Percentiles rank a stretch among this genome's conserved stretches.
Evolutionary conservation across 37 sponge, comb jelly and placozoan species (phyloP).

Genomic region (Aphrocallistes beatrix): DNA sequence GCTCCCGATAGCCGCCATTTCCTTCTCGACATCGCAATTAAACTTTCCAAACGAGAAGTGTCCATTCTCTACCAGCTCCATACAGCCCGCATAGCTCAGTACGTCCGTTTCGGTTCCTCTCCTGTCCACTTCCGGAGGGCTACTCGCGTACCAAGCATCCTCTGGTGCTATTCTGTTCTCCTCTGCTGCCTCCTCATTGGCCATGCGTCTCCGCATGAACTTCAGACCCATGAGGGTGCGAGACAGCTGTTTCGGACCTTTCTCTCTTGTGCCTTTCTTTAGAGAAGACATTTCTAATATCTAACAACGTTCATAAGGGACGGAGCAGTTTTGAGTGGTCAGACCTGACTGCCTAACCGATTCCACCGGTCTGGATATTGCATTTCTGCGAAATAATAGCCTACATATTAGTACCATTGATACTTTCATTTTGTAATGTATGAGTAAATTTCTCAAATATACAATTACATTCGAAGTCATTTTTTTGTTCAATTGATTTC

Average conservation of each 20-base stretch:
- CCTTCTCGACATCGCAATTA: background rate
- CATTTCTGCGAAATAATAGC: too few relatives aligned
- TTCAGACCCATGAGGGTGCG: background rate
- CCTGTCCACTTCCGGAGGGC: background rate
- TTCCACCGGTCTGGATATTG: too few relatives aligned
- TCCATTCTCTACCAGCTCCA: background rate
- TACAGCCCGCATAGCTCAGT: background rate
- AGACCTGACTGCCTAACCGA: too few relatives aligned
- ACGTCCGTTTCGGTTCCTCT: background rate
- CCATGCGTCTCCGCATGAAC: background rate
- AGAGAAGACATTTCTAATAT: background rate
- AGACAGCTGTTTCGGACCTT: background rate
- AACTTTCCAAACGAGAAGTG: slow-evolving; percentile 7
- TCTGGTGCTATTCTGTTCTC: background rate
- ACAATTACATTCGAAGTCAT: too few relatives aligned
- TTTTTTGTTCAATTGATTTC: too few relatives aligned
- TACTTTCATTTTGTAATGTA: too few relatives aligned
- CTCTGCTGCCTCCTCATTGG: background rate
- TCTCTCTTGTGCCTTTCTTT: background rate
- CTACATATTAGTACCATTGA: too few relatives aligned
- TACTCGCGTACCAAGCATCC: background rate
- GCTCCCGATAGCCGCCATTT: background rate
- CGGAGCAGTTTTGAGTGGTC: too few relatives aligned
- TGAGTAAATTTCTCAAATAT: too few relatives aligned
- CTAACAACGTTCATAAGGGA: too few relatives aligned